Percentiles rank a stretch among this genome's conserved stretches.
Evolutionary conservation across 1,140 invertebrate genomes (phyloP).

Genomic region (Acromyrmex echinatior): DNA sequence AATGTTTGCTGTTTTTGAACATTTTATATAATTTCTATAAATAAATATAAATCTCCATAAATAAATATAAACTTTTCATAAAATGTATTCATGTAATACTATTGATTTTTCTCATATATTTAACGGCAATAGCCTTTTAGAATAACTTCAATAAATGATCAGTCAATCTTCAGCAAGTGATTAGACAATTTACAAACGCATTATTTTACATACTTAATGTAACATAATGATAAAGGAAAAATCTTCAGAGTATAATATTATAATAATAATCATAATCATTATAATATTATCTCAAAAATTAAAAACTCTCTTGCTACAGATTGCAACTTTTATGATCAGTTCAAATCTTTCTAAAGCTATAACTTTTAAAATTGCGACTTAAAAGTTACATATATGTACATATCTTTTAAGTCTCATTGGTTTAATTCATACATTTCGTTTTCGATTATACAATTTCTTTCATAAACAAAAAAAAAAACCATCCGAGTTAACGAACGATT

Average conservation of each 20-base stretch:
- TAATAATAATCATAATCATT: too few relatives aligned
- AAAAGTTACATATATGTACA: background rate
- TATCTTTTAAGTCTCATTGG: background rate
- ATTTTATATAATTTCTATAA: background rate
- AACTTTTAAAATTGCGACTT: background rate
- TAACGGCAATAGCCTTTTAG: background rate
- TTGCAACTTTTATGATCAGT: background rate
- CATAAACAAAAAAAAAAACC: background rate
- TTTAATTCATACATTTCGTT: background rate
- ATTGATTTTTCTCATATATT: background rate
- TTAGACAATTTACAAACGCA: background rate
- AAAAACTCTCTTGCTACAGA: background rate
- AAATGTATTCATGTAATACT: background rate
- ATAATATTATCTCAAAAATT: background rate
- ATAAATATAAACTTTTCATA: slow-evolving; percentile 32
- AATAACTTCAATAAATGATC: background rate
- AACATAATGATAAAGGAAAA: slow-evolving; percentile 6
- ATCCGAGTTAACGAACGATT: background rate
- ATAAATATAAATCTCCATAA: slow-evolving; percentile 6
- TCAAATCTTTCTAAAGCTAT: background rate
- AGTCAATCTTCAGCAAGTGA: background rate
- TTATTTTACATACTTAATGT: background rate
- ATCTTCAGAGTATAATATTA: background rate
- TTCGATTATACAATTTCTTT: background rate
- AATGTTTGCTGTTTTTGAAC: background rate